Evolutionary conservation across 2,888 invertebrate genomes (phyloP), one percentile per base, ranked within the genome.

Genomic region (Ceriagrion tenellum): DNA sequence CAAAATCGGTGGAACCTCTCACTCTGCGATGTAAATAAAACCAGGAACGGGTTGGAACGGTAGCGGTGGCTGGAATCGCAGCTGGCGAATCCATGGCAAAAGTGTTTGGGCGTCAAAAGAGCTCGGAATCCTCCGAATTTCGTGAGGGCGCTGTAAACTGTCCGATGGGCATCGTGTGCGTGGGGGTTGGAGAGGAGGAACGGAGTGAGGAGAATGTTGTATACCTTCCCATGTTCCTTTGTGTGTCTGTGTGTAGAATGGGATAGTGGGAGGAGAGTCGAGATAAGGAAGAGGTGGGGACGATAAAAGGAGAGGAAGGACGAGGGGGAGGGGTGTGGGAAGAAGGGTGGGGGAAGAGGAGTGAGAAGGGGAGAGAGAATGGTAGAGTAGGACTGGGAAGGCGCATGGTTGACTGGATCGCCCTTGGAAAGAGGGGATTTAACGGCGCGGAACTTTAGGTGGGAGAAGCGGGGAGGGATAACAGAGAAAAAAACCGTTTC

Each of bases 401-500:
- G 63, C 63, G 63, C 91, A 69, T 91, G 91, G 91, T 63, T 91
- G 93, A 40, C 69, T 93, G 69, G 93, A 93, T 93, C 93, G 93
- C 93, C 93, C 93, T 93, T 93, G 93, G 69, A 55, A 91, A 59
- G 47, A 55, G 63, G 93, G 47, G 69, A 93, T 93, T 89, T 93
- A 93, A 93, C 93, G 93, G 47, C 55, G 93, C 69, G 93, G 69
- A 93, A 93, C 93, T n/a, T 81, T 81, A 26, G 26, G 69, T 26
- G n/a, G 23, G 69, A 20, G 23, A 8, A 0, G 69, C 13, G 35
- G 35, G 18, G 30, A 35, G 35, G 35, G 35, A 13, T 13, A 26
- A 81, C 13, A 69, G 81, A 81, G 4, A 81, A 81, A 81, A 35
- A 35, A 81, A 81, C 30, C 30, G 26, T 81, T 81, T 81, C 35